Conservation (phyloP, 2,888 invertebrate genomes). For the Tachystola acroxantha region DNA sequence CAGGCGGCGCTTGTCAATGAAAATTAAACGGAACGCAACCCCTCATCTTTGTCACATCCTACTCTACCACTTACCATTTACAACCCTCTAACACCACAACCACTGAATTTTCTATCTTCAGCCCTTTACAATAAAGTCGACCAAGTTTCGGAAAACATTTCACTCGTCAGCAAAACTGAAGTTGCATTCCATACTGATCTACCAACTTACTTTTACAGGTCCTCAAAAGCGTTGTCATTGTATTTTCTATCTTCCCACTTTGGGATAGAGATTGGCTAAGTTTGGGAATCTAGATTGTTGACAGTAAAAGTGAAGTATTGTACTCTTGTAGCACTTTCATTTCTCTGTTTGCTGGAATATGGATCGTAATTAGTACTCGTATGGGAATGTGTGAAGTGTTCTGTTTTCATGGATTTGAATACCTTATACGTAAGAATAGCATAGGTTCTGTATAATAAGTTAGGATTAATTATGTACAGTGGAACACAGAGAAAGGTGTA, state of each 20-base stretch:
- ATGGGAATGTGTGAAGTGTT: slow-evolving; percentile 24
- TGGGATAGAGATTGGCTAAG: slow-evolving; percentile 1
- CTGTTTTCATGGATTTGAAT: not conserved
- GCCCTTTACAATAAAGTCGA: not conserved
- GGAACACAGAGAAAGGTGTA: too few relatives aligned
- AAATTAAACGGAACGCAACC: slow-evolving; percentile 56
- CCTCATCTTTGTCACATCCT: slow-evolving; percentile 55
- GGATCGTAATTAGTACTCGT: slow-evolving; percentile 55
- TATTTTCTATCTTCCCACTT: slow-evolving; percentile 15
- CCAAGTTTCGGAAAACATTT: not conserved
- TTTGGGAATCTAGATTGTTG: not conserved
- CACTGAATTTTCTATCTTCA: slow-evolving; percentile 16
- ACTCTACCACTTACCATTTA: slow-evolving; percentile 2
- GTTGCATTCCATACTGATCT: not conserved
- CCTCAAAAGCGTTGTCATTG: not conserved
- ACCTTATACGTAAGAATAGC: too few relatives aligned
- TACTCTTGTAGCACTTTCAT: slow-evolving; percentile 36
- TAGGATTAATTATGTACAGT: too few relatives aligned
- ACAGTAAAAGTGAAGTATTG: slow-evolving; percentile 7
- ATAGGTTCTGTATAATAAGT: too few relatives aligned
- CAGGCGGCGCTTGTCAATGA: slow-evolving; percentile 50
- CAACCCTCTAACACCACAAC: not conserved
- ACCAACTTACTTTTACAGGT: not conserved
- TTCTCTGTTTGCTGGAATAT: slow-evolving; percentile 47
- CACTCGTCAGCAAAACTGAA: not conserved